Conservation (phyloP, 2,113 vertebrate species). For the Upupa epops region DNA sequence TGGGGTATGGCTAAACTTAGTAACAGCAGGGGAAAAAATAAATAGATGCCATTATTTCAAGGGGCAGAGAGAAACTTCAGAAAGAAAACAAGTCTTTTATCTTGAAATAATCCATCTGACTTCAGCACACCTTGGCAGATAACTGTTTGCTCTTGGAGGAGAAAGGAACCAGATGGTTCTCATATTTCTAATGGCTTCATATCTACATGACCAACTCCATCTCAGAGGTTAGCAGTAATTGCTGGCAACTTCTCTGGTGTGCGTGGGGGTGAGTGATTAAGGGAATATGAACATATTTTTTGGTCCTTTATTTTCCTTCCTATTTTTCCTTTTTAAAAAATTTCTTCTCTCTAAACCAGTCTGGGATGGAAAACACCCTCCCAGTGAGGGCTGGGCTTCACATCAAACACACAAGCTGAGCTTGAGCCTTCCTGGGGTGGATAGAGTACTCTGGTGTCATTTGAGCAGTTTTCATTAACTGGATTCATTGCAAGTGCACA, state of each 20-base stretch:
- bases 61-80: not conserved
- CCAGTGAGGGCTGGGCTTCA: not conserved
- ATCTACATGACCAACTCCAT: conserved; percentile 21
- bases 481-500: not conserved
- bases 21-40: not conserved
- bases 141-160: conserved; percentile 24
- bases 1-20: not conserved
- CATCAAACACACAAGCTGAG: not conserved
- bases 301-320: not conserved
- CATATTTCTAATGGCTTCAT: conserved; percentile 18
- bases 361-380: not conserved
- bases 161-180: conserved; percentile 53
- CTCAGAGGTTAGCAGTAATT: not conserved
- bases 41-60: not conserved
- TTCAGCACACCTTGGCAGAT: conserved; percentile 52
- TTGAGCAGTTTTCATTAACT: not conserved
- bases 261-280: not conserved
- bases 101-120: conserved; percentile 40
- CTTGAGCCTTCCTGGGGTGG: not conserved
- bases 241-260: not conserved
- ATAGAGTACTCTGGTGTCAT: not conserved
- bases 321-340: not conserved
- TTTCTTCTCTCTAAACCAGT: not conserved
- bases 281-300: not conserved
- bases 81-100: conserved; percentile 35